These are phyloP conservation scores for Brienomyrus longianalis DNA, from an alignment of 2,113 vertebrate genomes.

Conservation along the genomic window DNA sequence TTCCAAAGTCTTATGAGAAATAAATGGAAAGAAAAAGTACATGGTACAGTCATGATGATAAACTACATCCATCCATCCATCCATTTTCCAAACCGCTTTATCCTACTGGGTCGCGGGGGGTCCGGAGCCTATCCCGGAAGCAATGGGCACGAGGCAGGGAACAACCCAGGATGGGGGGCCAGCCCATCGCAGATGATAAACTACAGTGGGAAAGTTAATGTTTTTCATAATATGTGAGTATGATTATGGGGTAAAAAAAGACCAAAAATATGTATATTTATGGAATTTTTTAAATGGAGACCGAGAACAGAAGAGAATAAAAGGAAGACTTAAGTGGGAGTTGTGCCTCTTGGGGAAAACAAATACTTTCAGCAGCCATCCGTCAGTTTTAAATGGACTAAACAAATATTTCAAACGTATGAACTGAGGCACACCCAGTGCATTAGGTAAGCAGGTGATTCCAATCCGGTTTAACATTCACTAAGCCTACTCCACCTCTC, in stretches of 20 bases:
- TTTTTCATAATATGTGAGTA: neutral
- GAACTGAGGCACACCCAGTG: neutral
- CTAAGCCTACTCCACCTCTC: neutral
- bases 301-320: neutral
- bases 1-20: neutral
- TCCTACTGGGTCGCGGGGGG: no score
- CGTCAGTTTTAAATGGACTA: neutral
- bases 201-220: neutral
- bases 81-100: no score
- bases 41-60: neutral
- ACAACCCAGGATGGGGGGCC: no score
- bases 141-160: no score
- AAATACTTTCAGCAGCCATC: neutral
- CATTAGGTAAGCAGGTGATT: neutral
- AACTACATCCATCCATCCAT: no score
- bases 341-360: neutral
- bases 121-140: no score
- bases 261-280: neutral
- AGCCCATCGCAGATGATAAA: no score
- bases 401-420: neutral
- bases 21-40: neutral
- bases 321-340: neutral
- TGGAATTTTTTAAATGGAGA: neutral
- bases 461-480: neutral
- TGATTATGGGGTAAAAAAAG: neutral